phyloP scores from a whole-genome alignment of 2,888 invertebrate species.

The Heteromurus nitidus region DNA sequence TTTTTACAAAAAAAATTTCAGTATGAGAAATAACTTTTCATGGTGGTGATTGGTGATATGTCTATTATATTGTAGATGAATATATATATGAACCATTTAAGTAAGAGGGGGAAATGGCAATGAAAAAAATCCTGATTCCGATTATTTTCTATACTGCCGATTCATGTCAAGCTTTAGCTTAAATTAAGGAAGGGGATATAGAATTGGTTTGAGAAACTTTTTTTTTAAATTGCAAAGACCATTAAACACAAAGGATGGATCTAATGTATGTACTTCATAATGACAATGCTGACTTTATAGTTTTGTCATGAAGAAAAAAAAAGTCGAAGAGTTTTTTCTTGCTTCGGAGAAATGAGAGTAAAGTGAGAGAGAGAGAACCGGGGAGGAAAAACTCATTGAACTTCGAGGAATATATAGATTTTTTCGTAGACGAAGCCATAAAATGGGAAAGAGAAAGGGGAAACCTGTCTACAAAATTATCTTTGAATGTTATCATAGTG shows the following conservation, averaged over 20 bases:
- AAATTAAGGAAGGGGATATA: background rate
- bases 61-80: no score
- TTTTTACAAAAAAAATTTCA: background rate
- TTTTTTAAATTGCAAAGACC: constrained; percentile 6
- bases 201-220: background rate
- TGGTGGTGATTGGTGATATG: no score
- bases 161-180: background rate
- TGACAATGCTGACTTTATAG: background rate
- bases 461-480: background rate
- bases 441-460: constrained; percentile 25
- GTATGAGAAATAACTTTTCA: no score
- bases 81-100: no score
- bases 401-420: constrained; percentile 21
- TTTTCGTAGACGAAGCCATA: constrained; percentile 41
- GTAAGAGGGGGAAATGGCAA: no score
- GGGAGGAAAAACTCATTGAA: constrained; percentile 26
- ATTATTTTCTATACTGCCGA: background rate
- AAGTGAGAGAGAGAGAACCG: background rate
- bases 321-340: no score
- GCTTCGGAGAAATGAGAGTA: no score
- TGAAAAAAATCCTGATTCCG: no score
- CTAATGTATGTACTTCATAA: background rate
- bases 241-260: constrained; percentile 25
- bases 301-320: background rate
- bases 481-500: background rate